Conservation (phyloP, 2,797 vertebrate species). For the Heliangelus exortis region DNA sequence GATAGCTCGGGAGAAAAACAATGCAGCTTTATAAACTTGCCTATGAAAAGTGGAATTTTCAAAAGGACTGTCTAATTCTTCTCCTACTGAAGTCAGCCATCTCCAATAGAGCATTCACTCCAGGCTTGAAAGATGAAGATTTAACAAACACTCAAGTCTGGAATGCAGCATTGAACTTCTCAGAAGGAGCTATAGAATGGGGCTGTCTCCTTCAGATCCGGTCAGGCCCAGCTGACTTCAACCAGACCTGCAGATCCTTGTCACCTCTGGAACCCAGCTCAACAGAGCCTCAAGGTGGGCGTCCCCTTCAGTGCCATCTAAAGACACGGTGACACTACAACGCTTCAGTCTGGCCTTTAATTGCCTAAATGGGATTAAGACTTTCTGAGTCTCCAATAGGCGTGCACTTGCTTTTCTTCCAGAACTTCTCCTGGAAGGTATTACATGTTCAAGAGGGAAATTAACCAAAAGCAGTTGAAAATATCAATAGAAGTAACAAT, state of each 20-base stretch:
- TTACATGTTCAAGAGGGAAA: background rate
- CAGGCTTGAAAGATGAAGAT: background rate
- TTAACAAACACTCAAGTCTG: background rate
- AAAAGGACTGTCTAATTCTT: constrained; percentile 25
- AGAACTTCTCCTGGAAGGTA: background rate
- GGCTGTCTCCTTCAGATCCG: background rate
- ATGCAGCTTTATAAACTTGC: constrained; percentile 29
- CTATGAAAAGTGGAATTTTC: constrained; percentile 25
- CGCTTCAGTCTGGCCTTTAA: background rate
- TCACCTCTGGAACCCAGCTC: background rate
- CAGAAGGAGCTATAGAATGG: background rate
- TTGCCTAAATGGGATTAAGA: background rate
- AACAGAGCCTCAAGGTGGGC: accelerated
- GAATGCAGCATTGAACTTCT: background rate
- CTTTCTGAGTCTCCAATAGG: background rate
- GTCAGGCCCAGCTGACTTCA: background rate
- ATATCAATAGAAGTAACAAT: background rate
- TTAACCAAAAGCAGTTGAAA: background rate
- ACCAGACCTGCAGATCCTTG: accelerated
- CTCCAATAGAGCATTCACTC: constrained; percentile 11
- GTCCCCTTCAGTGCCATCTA: accelerated
- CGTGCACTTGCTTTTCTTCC: background rate
- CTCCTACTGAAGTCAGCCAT: constrained; percentile 1
- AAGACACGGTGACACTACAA: background rate
- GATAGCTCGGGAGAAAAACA: constrained; percentile 37